These are phyloP conservation scores for Phymastichus coffea DNA, from an alignment of 1,140 invertebrate species.

Conservation along the genomic window DNA sequence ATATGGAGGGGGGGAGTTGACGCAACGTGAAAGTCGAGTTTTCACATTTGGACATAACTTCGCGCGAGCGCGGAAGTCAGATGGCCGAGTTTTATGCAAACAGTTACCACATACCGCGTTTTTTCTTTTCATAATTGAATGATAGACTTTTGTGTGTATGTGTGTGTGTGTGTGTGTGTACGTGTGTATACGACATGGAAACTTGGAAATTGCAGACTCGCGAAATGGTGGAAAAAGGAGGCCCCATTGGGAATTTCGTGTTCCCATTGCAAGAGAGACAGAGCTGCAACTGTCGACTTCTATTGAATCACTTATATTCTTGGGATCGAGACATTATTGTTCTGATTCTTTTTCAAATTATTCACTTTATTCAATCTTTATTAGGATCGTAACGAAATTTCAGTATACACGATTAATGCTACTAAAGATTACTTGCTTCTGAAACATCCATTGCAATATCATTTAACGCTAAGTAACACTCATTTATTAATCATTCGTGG, in stretches of 20 bases:
- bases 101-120: background rate
- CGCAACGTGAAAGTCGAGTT: slow-evolving; percentile 11
- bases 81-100: slow-evolving; percentile 19
- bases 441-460: no score
- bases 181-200: slow-evolving; percentile 11
- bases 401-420: no score
- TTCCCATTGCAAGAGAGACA: background rate
- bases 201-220: slow-evolving; percentile 3
- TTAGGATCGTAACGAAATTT: no score
- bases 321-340: no score
- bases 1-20: background rate
- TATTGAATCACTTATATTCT: background rate
- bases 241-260: background rate
- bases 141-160: no score
- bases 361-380: no score
- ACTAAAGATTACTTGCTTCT: no score
- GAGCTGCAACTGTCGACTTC: background rate
- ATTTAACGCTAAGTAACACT: no score
- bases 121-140: slow-evolving; percentile 14
- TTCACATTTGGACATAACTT: no score
- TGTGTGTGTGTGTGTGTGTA: no score
- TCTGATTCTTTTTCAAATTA: no score
- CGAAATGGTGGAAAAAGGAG: slow-evolving; percentile 15
- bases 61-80: slow-evolving; percentile 5
- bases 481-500: no score